These are phyloP conservation scores for Phocides pigmalion DNA, from an alignment of 1,140 invertebrate species.

Conservation along the genomic window DNA sequence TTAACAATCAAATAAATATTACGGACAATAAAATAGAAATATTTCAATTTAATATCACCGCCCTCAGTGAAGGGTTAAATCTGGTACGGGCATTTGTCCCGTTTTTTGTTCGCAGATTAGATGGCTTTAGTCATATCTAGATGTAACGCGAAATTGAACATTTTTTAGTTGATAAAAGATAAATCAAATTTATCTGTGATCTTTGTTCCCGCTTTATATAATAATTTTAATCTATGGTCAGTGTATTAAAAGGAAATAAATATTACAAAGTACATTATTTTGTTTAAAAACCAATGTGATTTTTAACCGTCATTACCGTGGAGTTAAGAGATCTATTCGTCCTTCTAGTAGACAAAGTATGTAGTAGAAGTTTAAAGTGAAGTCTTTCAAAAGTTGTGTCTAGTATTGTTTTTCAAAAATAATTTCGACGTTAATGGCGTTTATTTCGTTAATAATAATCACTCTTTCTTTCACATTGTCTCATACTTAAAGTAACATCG, in stretches of 20 bases:
- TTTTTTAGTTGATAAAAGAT: conserved; percentile 54
- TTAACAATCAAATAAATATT: conserved; percentile 84
- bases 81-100: conserved; percentile 53
- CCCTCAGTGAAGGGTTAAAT: conserved; percentile 76
- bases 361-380: too few species aligned
- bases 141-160: conserved; percentile 78
- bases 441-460: too few species aligned
- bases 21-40: conserved; percentile 82
- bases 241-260: neutral
- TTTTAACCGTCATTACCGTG: too few species aligned
- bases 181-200: conserved; percentile 12
- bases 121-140: conserved; percentile 62
- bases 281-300: too few species aligned
- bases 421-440: too few species aligned
- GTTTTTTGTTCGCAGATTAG: conserved; percentile 70
- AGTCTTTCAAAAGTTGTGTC: too few species aligned
- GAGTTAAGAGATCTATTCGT: too few species aligned
- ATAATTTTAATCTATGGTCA: neutral
- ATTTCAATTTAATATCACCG: conserved; percentile 82
- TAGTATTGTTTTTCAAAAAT: too few species aligned
- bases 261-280: too few species aligned
- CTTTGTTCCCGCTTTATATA: neutral
- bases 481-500: too few species aligned
- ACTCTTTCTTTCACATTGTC: too few species aligned
- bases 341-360: too few species aligned